Conservation (phyloP, 2,888 invertebrate genomes). For the Anagyrus pseudococci region DNA sequence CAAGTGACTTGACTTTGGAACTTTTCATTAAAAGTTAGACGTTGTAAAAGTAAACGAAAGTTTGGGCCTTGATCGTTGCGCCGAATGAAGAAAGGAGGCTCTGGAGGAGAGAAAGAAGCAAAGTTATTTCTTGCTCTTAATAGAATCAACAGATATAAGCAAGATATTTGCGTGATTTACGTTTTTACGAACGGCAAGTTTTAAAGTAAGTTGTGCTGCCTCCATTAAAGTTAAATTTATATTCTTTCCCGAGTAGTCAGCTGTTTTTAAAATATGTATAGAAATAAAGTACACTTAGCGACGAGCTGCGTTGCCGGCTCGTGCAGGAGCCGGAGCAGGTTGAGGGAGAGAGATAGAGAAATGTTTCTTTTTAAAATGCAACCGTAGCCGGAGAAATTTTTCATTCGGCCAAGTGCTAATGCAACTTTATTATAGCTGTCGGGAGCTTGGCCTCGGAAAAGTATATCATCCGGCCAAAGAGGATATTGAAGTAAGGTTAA, state of each 20-base stretch:
- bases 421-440: slow-evolving; percentile 17
- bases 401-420: slow-evolving; percentile 10
- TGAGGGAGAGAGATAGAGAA: slow-evolving; percentile 6
- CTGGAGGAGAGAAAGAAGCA: not conserved
- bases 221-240: slow-evolving; percentile 39
- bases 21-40: slow-evolving; percentile 38
- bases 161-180: slow-evolving; percentile 40
- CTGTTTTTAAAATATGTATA: slow-evolving; percentile 36
- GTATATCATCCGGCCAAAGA: too few relatives aligned
- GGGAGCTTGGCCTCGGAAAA: not conserved
- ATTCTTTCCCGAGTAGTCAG: slow-evolving; percentile 27
- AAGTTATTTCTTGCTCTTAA: slow-evolving; percentile 38
- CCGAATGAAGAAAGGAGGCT: too few relatives aligned
- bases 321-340: too few relatives aligned
- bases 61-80: slow-evolving; percentile 4
- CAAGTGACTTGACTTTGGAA: slow-evolving; percentile 33
- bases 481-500: too few relatives aligned
- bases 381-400: slow-evolving; percentile 14
- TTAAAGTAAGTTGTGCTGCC: slow-evolving; percentile 35
- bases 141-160: slow-evolving; percentile 37
- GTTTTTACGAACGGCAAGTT: slow-evolving; percentile 36
- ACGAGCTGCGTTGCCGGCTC: too few relatives aligned
- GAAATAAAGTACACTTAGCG: slow-evolving; percentile 33
- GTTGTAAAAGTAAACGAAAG: slow-evolving; percentile 37
- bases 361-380: slow-evolving; percentile 30